These are phyloP conservation scores for Poeciliopsis occidentalis DNA, from an alignment of 2,113 vertebrate genomes.

Conservation along the genomic window DNA sequence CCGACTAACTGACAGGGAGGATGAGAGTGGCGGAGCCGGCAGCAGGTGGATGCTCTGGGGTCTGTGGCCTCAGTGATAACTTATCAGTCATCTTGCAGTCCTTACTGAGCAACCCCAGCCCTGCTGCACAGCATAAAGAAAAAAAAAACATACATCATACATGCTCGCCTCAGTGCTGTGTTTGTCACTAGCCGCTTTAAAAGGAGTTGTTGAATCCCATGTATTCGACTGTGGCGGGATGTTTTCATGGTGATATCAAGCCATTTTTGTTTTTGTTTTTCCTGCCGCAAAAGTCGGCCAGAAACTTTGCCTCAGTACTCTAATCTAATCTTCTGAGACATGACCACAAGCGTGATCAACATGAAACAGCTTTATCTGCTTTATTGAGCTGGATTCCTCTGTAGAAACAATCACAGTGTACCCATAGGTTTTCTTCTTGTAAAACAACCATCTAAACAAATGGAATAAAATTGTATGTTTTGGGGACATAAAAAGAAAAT, in stretches of 20 bases:
- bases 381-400: background rate
- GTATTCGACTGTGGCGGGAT: background rate
- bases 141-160: conserved; percentile 12
- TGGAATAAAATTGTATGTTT: background rate
- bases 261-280: background rate
- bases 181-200: background rate
- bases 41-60: conserved; percentile 65
- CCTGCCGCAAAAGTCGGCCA: background rate
- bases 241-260: background rate
- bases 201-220: background rate
- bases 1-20: conserved; percentile 62
- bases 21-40: conserved; percentile 43
- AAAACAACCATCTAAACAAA: background rate
- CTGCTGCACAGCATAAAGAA: conserved; percentile 37
- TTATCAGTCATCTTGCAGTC: conserved; percentile 70
- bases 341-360: conserved; percentile 4
- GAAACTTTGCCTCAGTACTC: background rate
- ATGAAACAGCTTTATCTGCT: conserved; percentile 1
- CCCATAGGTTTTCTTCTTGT: background rate
- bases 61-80: conserved; percentile 73
- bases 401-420: conserved; percentile 14
- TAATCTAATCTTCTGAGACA: conserved; percentile 3
- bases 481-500: background rate
- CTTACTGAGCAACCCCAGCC: conserved; percentile 50
- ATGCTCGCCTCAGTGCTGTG: background rate